A percentile compares a stretch with the other conserved stretches of the same genome.
These are phyloP conservation scores for Meliscaeva auricollis DNA, from an alignment of 2,888 invertebrate species.

Conservation along the genomic window DNA sequence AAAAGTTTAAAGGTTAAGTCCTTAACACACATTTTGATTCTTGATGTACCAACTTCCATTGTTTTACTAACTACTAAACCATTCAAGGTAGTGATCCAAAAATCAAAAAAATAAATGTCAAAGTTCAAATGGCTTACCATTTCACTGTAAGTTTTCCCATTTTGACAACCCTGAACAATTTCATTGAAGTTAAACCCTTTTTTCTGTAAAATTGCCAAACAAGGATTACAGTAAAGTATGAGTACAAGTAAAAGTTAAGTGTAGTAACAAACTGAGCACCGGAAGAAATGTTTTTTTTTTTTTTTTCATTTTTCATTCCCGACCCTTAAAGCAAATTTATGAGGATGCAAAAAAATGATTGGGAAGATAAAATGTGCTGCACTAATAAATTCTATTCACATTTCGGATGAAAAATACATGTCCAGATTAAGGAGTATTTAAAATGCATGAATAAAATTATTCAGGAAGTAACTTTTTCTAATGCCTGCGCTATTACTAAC, in stretches of 20 bases:
- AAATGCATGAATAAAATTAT: neutral
- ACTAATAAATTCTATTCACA: slow-evolving; percentile 26
- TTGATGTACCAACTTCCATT: too few species aligned
- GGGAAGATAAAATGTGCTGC: neutral
- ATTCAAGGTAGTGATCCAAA: too few species aligned
- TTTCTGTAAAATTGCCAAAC: neutral
- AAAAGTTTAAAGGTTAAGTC: too few species aligned
- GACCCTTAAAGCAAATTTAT: neutral
- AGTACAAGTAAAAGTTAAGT: neutral
- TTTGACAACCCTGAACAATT: neutral
- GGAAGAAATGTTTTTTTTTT: neutral
- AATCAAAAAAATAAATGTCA: neutral
- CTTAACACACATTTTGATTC: too few species aligned
- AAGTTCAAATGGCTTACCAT: neutral
- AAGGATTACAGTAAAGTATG: neutral
- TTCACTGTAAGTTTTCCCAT: neutral
- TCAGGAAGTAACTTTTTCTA: neutral
- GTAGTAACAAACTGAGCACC: neutral
- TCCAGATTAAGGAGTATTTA: neutral
- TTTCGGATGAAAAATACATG: slow-evolving; percentile 1
- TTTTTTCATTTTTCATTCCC: too few species aligned
- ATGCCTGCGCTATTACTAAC: neutral
- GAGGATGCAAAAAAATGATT: neutral
- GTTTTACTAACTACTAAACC: too few species aligned
- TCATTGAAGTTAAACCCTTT: neutral